Evolutionary conservation across 2,113 vertebrate genomes (phyloP).

Genomic region (Spheniscus mendiculus): DNA sequence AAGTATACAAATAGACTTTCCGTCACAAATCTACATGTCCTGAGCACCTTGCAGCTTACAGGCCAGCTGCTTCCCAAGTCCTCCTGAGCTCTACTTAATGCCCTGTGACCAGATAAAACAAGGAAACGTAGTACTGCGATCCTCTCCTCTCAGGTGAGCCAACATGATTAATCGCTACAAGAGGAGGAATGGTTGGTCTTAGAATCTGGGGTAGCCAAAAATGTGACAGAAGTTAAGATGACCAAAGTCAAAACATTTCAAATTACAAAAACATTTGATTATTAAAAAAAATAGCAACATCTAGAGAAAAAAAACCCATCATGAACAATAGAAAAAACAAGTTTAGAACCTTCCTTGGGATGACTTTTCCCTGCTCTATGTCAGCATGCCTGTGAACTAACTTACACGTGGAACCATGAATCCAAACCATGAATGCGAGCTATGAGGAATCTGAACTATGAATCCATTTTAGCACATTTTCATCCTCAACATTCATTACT

Average conservation of each 20-base stretch:
- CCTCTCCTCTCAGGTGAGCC: background rate
- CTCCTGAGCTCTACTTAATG: background rate
- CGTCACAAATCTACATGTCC: background rate
- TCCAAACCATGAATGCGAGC: background rate
- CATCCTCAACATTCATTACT: background rate
- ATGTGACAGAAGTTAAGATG: background rate
- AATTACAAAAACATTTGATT: background rate
- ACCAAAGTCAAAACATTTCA: background rate
- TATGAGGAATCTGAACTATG: background rate
- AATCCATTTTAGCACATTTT: background rate
- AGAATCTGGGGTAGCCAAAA: background rate
- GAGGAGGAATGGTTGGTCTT: background rate
- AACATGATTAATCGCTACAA: background rate
- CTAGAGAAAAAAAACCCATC: background rate
- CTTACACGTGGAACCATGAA: background rate
- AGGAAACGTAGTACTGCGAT: background rate
- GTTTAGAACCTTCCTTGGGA: background rate
- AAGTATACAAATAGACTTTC: background rate
- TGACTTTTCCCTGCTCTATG: background rate
- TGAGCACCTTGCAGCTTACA: background rate
- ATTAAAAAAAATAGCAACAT: background rate
- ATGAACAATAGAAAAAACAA: background rate
- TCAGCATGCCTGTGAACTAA: background rate
- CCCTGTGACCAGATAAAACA: rapidly evolving
- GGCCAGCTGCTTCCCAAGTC: background rate